Percentiles rank a stretch among this genome's conserved stretches.
Conservation (phyloP, 2,113 vertebrate genomes). For the Fregetta grallaria region DNA sequence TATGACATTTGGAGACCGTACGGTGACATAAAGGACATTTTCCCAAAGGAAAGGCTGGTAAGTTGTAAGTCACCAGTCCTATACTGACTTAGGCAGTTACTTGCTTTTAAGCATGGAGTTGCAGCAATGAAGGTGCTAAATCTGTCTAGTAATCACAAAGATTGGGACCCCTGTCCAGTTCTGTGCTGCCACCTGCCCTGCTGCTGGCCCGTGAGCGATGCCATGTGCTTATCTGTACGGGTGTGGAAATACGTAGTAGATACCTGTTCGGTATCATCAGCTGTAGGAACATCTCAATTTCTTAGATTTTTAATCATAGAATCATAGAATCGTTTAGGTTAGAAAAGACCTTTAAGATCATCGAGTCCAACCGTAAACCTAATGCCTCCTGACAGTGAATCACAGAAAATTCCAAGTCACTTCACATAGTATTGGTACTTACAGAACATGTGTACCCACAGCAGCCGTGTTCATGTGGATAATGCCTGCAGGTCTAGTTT, state of each 20-base stretch:
- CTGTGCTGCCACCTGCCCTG: neutral
- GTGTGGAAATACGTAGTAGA: neutral
- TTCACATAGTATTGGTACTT: neutral
- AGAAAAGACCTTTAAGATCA: neutral
- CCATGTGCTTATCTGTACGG: accelerated
- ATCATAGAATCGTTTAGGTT: neutral
- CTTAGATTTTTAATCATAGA: neutral
- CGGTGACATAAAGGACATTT: neutral
- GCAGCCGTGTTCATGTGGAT: neutral
- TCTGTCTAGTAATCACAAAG: neutral
- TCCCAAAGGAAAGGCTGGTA: neutral
- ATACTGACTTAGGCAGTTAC: neutral
- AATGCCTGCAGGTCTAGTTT: neutral
- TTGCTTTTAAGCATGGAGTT: neutral
- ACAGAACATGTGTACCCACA: neutral
- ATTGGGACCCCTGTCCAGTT: neutral
- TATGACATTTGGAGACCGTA: neutral
- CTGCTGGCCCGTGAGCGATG: neutral
- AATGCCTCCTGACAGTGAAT: neutral
- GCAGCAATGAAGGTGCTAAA: neutral
- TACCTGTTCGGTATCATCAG: neutral
- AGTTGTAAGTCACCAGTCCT: neutral
- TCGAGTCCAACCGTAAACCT: neutral
- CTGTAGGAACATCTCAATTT: neutral
- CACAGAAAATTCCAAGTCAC: neutral